Percentiles rank a stretch among this genome's conserved stretches.
Conservation (phyloP, 1,140 invertebrate genomes). For the Coptotermes formosanus region DNA sequence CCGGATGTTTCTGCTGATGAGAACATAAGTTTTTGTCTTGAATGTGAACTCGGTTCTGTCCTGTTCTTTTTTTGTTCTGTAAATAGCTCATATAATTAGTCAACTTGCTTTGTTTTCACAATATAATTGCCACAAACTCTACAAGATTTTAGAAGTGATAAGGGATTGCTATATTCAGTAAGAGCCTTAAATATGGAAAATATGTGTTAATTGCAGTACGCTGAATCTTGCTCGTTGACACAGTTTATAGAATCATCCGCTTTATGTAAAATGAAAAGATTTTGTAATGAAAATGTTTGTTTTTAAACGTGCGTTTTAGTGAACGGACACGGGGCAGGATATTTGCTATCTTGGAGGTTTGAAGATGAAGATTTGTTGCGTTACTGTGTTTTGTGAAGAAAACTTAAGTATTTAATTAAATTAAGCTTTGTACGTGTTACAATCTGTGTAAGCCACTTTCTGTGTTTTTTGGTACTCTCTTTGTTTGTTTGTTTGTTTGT, state of each 20-base stretch:
- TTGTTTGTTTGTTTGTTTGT: no score
- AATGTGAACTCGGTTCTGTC: background rate
- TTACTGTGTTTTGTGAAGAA: no score
- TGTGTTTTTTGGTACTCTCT: no score
- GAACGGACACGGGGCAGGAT: no score
- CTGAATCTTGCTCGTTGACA: background rate
- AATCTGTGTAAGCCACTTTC: no score
- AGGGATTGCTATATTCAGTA: background rate
- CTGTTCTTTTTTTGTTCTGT: background rate
- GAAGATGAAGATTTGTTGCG: no score
- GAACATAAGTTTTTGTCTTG: background rate
- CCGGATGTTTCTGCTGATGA: background rate
- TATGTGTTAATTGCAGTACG: background rate
- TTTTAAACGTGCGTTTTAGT: no score
- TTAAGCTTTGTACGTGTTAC: no score
- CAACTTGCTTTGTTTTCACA: background rate
- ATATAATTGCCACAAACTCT: background rate
- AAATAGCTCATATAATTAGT: background rate
- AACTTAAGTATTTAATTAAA: no score
- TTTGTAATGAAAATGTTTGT: no score
- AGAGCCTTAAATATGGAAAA: background rate
- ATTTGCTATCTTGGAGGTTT: no score
- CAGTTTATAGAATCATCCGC: background rate
- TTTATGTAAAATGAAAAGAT: no score
- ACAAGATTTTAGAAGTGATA: background rate